Evolutionary conservation across 2,113 vertebrate species (phyloP).

Genomic region (Uropsilus gracilis): DNA sequence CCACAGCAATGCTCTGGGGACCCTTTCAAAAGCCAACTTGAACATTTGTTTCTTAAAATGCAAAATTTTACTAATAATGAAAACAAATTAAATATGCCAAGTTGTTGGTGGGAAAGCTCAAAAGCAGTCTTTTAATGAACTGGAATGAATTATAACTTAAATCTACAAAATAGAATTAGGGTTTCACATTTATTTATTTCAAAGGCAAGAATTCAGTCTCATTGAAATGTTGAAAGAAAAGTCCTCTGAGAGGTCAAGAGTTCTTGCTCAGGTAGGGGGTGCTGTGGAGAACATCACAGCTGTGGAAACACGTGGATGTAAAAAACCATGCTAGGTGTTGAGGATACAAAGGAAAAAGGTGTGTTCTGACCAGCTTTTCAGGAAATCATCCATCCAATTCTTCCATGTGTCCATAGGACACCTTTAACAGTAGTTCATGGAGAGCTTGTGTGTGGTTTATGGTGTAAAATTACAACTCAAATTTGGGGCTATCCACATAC

Average conservation of each 20-base stretch:
- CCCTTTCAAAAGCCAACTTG: constrained; percentile 61
- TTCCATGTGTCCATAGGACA: neutral
- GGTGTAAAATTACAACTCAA: neutral
- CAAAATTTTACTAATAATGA: constrained; percentile 65
- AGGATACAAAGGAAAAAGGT: neutral
- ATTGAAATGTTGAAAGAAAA: constrained; percentile 5
- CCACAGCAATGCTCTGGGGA: constrained; percentile 60
- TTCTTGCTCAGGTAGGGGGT: neutral
- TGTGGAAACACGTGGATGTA: neutral
- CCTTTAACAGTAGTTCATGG: neutral
- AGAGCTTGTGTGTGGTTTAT: neutral
- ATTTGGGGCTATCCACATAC: neutral
- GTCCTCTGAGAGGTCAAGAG: neutral
- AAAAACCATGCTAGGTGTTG: neutral
- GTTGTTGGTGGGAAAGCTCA: constrained; percentile 47
- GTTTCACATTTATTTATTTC: constrained; percentile 32
- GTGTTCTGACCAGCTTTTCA: neutral
- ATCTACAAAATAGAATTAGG: constrained; percentile 62
- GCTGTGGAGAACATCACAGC: neutral
- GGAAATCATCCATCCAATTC: neutral
- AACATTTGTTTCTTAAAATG: constrained; percentile 67
- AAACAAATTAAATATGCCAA: constrained; percentile 61
- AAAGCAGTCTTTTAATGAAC: constrained; percentile 42
- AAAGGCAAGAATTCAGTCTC: constrained; percentile 20
- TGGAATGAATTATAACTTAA: constrained; percentile 51